Percentiles rank a stretch among this genome's conserved stretches.
phyloP scores from a whole-genome alignment of 2,113 vertebrate genomes.

The pig (Sus scrofa) region T2T-Sscrofa CM000826.6:153217501-153218000 shows the following conservation, averaged over 20 bases:
- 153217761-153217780: not conserved
- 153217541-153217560: rapidly evolving
- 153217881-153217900: not conserved
- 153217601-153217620: not conserved
- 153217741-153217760: not conserved
- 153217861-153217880: not conserved
- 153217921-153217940: not conserved
- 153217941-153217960: not conserved
- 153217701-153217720: rapidly evolving
- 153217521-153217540: rapidly evolving
- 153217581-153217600: not conserved
- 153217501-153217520: rapidly evolving
- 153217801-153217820: rapidly evolving
- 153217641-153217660: not conserved
- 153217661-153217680: rapidly evolving
- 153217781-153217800: rapidly evolving
- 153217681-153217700: rapidly evolving
- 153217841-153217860: rapidly evolving
- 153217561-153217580: not conserved
- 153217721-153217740: no score
- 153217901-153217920: not conserved
- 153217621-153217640: not conserved
- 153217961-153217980: not conserved
- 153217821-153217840: not conserved
- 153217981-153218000: not conserved